Conservation (phyloP, 2,797 vertebrate genomes). For the Chiroxiphia lanceolata region DNA sequence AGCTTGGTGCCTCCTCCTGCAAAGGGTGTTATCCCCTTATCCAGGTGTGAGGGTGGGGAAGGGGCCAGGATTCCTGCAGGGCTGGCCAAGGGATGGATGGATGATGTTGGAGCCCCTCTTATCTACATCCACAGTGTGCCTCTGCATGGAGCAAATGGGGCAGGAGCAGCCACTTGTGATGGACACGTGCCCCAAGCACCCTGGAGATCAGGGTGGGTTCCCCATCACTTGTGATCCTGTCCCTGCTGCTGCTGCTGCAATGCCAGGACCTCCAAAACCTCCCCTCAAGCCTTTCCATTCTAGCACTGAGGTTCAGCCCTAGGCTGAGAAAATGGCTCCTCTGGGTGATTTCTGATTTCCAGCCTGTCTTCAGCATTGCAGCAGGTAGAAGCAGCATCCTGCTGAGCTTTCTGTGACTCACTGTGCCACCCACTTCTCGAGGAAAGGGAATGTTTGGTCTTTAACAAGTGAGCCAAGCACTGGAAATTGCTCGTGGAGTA, state of each 20-base stretch:
- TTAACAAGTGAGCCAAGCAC: neutral
- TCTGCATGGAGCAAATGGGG: neutral
- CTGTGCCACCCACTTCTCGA: conserved; percentile 23
- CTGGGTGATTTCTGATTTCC: neutral
- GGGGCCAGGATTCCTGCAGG: neutral
- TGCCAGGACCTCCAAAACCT: neutral
- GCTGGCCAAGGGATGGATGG: neutral
- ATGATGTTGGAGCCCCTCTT: neutral
- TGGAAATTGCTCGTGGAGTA: conserved; percentile 54
- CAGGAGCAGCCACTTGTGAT: neutral
- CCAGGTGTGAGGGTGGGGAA: rapidly evolving
- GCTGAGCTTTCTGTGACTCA: conserved; percentile 46
- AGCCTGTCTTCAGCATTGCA: neutral
- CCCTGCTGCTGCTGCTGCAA: neutral
- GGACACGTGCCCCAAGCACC: rapidly evolving
- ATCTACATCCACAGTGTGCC: neutral
- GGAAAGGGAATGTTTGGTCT: conserved; percentile 34
- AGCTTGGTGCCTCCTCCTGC: neutral
- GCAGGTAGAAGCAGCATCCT: conserved; percentile 24
- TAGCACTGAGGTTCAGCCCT: neutral
- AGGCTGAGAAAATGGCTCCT: neutral
- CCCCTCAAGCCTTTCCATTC: neutral
- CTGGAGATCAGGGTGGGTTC: neutral
- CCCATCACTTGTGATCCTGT: neutral
- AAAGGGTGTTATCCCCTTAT: neutral